Conservation (phyloP, 1,140 invertebrate genomes). For the Armadillidium nasatum region DNA sequence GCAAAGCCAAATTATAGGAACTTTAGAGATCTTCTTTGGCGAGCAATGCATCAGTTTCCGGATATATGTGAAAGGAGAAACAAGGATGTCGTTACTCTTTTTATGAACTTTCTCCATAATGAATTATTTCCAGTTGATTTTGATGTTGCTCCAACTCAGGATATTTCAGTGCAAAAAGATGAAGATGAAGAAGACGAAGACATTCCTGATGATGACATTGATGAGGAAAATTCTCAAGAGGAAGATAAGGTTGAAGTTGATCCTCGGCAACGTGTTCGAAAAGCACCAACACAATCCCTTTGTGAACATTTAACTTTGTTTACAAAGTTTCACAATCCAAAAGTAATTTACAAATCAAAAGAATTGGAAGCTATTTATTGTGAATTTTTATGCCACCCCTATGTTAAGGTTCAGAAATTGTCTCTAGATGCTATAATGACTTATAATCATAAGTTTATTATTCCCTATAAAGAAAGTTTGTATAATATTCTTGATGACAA, state of each 20-base stretch:
- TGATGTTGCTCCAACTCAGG: slow-evolving; percentile 44
- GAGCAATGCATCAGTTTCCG: slow-evolving; percentile 66
- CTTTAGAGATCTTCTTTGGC: slow-evolving; percentile 73
- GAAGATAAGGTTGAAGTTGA: slow-evolving; percentile 16
- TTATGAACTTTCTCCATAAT: slow-evolving; percentile 69
- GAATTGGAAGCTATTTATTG: slow-evolving; percentile 69
- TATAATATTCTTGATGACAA: slow-evolving; percentile 76
- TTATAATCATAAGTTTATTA: slow-evolving; percentile 72
- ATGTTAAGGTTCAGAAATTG: slow-evolving; percentile 71
- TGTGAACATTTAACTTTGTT: slow-evolving; percentile 70
- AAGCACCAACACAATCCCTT: slow-evolving; percentile 53
- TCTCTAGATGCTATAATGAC: slow-evolving; percentile 77
- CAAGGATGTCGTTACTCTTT: slow-evolving; percentile 67
- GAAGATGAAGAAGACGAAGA: slow-evolving; percentile 12
- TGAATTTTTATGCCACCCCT: slow-evolving; percentile 71
- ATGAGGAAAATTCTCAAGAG: not conserved
- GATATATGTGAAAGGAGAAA: slow-evolving; percentile 71
- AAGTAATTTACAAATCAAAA: slow-evolving; percentile 66
- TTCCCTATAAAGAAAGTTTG: slow-evolving; percentile 69
- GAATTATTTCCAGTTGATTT: slow-evolving; percentile 44
- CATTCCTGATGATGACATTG: not conserved
- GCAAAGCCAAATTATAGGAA: slow-evolving; percentile 60
- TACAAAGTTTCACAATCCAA: slow-evolving; percentile 72
- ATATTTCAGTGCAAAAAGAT: slow-evolving; percentile 46
- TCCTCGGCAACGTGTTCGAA: not conserved